Evolutionary conservation across 2,113 vertebrate species (phyloP), one percentile per base, ranked within the genome.

Genomic region (Gymnocephalus cernua): DNA sequence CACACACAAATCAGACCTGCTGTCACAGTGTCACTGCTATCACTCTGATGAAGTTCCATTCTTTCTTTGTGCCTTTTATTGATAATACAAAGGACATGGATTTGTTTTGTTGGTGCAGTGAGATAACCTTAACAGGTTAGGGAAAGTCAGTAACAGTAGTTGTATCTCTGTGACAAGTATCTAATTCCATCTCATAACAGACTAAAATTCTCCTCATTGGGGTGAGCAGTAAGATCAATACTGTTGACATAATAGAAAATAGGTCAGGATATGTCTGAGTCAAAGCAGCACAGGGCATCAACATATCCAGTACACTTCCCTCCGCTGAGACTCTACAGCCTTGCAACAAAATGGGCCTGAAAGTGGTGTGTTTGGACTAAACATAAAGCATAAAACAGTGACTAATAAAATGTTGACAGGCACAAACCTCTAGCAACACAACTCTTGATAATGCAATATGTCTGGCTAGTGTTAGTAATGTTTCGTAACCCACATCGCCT

Each of bases 161-260:
- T 68, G 35, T 53, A 44, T 80, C 63, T 88, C 48, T 83, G 74
- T 84, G 78, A 90, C 75, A 81, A 66, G 62, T 84, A 77, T 81
- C 69, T 61, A 85, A 88, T 85, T 86, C 41, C 59, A 47, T 85
- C 84, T 70, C 68, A 89, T 84, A 85, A 86, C 57, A 73, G 77
- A 53, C 82, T 82, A 67, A 84, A 86, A 85, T 76, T 67, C 64
- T 80, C 65, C 80, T 87, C 63, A 93, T 63, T 77, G 74, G 80
- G 59, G 65, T 64, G 77, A 86, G 68, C 82, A 78, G 75, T 54
- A 56, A 80, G 80, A 93, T 92, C 89, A 85, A 86, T 90, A 86
- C 73, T 82, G 86, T 81, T 86, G 91, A 90, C 84, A 82, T 84
- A 69, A 75, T 82, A 67, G 84, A 88, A 93, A 93, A 90, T 83